Conservation (phyloP, 2,797 vertebrate species). For the Falco berigora region DNA sequence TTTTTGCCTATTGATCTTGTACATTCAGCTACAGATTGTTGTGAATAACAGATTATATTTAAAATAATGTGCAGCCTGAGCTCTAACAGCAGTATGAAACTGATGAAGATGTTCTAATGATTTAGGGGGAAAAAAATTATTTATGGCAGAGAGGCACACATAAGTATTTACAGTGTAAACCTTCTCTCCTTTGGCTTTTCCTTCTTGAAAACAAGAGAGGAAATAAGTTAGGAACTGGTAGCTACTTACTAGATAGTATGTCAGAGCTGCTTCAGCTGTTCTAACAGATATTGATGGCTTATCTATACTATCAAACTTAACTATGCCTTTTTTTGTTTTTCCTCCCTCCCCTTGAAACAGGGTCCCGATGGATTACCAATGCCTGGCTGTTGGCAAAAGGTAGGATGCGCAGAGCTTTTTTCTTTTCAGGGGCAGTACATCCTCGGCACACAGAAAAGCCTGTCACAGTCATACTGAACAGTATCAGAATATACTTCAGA, state of each 20-base stretch:
- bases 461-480: neutral
- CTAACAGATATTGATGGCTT: neutral
- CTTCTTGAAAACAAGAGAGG: neutral
- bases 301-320: neutral
- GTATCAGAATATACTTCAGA: neutral
- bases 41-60: neutral
- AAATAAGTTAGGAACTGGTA: neutral
- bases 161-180: neutral
- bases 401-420: slow-evolving; percentile 63
- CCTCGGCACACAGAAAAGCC: neutral
- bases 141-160: neutral
- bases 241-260: neutral
- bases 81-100: neutral
- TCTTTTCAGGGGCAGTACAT: neutral
- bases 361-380: slow-evolving; percentile 98
- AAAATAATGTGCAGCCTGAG: neutral
- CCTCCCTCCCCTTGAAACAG: slow-evolving; percentile 67
- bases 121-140: neutral
- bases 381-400: slow-evolving; percentile 99
- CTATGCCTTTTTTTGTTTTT: neutral
- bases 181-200: neutral
- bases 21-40: neutral
- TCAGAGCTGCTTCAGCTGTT: neutral
- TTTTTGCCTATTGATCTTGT: slow-evolving; percentile 23
- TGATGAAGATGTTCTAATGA: neutral